Percentiles rank a stretch among this genome's conserved stretches.
These are phyloP conservation scores for Pelecanus crispus DNA, from an alignment of 2,113 vertebrate genomes.

Conservation along the genomic window DNA sequence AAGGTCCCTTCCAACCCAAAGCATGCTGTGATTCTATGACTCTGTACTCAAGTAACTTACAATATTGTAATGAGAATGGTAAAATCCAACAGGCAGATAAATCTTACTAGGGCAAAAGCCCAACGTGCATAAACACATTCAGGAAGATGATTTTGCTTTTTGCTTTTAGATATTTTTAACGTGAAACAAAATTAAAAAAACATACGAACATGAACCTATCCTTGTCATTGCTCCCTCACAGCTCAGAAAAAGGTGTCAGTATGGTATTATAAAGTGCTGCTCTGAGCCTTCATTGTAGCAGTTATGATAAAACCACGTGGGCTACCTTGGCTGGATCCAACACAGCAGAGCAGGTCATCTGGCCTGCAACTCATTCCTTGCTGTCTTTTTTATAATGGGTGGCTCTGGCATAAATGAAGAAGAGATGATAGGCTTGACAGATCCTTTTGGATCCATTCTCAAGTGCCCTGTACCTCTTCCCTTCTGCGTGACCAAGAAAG, in stretches of 20 bases:
- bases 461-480: background rate
- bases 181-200: background rate
- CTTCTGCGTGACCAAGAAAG: background rate
- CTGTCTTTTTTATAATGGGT: background rate
- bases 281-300: background rate
- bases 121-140: background rate
- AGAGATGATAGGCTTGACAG: background rate
- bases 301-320: accelerated
- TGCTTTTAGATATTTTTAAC: background rate
- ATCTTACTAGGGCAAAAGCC: background rate
- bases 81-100: background rate
- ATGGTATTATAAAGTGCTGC: background rate
- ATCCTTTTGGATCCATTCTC: background rate
- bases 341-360: background rate
- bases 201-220: background rate
- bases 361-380: background rate
- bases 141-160: background rate
- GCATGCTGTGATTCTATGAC: too few species aligned
- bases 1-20: too few species aligned
- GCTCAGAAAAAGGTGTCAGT: background rate
- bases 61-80: background rate
- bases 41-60: background rate
- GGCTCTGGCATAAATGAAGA: background rate
- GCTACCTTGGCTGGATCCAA: background rate
- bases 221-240: background rate